Evolutionary conservation across 1,140 invertebrate genomes (phyloP), one percentile per base, ranked within the genome.

Genomic region (Thrips palmi): DNA sequence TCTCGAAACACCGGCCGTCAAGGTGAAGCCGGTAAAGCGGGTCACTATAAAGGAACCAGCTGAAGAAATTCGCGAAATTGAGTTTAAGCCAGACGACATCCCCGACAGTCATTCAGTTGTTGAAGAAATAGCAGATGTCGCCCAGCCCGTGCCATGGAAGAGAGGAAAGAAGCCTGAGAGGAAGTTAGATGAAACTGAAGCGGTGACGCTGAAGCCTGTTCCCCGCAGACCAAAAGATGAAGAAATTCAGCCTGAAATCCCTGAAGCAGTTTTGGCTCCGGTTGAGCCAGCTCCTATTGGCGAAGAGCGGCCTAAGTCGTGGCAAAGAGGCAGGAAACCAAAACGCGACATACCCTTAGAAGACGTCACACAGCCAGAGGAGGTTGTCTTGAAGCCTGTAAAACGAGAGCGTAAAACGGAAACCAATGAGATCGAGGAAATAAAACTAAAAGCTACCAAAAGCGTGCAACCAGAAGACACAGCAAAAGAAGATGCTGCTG

Each of bases 101-200:
- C n/a, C n/a, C n/a, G n/a, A n/a, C n/a, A n/a, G n/a, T n/a, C n/a
- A n/a, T n/a, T n/a, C n/a, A n/a, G n/a, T n/a, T n/a, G n/a, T n/a
- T n/a, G n/a, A n/a, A n/a, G n/a, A n/a, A n/a, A n/a, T 7, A 27
- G n/a, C 7, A 27, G n/a, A 27, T 27, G 7, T 27, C 24, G 24
- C 24, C n/a, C n/a, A 27, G n/a, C 7, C 24, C 24, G 24, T 7
- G 7, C n/a, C 24, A 7, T 8, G n/a, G n/a, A 24, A 42, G 41
- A n/a, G 34, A 37, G 14, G 8, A 22, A 18, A 40, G 45, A 57
- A 2, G 47, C 49, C 14, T 0, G 58, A 42, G 50, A 52, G 47
- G 44, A 52, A 37, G 49, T 47, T 10, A 39, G 56, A 44, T 45
- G 49, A 42, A 55, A 52, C 14, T 48, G 54, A 55, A 12, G 24